These are phyloP conservation scores for Galeruca laticollis DNA, from an alignment of 2,888 invertebrate species.

Conservation along the genomic window DNA sequence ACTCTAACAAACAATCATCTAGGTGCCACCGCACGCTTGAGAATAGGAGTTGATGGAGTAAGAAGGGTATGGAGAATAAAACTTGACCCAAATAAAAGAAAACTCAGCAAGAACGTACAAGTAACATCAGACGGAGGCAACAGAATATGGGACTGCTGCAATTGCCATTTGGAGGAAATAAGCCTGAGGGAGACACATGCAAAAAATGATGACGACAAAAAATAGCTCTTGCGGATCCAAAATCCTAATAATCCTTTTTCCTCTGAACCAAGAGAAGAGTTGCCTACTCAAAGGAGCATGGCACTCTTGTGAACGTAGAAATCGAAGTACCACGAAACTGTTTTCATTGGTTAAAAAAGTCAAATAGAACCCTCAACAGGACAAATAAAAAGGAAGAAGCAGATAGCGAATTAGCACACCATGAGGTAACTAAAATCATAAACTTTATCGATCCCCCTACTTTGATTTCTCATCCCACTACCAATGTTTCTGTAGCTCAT, in stretches of 20 bases:
- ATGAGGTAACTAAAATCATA: slow-evolving; percentile 16
- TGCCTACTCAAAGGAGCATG: slow-evolving; percentile 37
- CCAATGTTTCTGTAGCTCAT: too few species aligned
- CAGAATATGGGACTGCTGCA: slow-evolving; percentile 12
- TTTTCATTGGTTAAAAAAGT: slow-evolving; percentile 33
- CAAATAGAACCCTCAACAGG: slow-evolving; percentile 35
- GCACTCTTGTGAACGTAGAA: slow-evolving; percentile 12
- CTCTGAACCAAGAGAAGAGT: slow-evolving; percentile 3
- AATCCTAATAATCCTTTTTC: slow-evolving; percentile 34
- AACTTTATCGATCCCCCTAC: slow-evolving; percentile 26
- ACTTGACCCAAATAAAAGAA: slow-evolving; percentile 3
- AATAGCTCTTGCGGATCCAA: slow-evolving; percentile 19
- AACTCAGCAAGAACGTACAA: slow-evolving; percentile 6
- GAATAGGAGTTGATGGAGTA: slow-evolving; percentile 38
- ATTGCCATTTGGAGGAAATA: slow-evolving; percentile 27
- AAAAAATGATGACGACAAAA: not conserved
- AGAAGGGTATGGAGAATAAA: slow-evolving; percentile 49
- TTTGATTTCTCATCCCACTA: slow-evolving; percentile 8
- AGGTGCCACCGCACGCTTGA: slow-evolving; percentile 44
- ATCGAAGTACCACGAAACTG: slow-evolving; percentile 36
- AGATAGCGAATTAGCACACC: too few species aligned
- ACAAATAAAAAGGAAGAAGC: slow-evolving; percentile 27
- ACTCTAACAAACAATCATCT: slow-evolving; percentile 47
- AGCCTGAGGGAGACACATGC: not conserved
- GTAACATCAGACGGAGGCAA: slow-evolving; percentile 23